Evolutionary conservation across 2,888 invertebrate genomes (phyloP).

Genomic region (Troides helena): DNA sequence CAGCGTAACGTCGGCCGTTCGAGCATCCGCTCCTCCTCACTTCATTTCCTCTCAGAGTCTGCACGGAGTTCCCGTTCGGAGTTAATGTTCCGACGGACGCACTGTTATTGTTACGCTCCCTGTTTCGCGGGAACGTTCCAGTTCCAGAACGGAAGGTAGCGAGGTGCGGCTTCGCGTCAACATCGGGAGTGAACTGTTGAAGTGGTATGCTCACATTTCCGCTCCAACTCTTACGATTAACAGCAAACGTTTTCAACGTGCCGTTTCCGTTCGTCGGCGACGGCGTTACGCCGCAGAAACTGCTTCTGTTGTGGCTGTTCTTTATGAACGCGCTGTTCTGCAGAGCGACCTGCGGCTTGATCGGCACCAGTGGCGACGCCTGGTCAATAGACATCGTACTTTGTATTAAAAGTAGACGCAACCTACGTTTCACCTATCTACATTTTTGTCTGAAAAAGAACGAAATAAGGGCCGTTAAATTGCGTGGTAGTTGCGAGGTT

Average conservation of each 20-base stretch:
- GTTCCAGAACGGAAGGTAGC: slow-evolving; percentile 76
- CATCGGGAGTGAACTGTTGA: slow-evolving; percentile 67
- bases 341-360: slow-evolving; percentile 72
- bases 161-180: slow-evolving; percentile 65
- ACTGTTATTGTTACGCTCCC: slow-evolving; percentile 74
- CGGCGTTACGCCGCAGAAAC: slow-evolving; percentile 75
- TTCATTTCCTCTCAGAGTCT: slow-evolving; percentile 76
- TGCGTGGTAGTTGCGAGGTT: slow-evolving; percentile 28
- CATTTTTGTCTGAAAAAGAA: slow-evolving; percentile 77
- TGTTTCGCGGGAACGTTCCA: slow-evolving; percentile 75
- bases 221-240: slow-evolving; percentile 79
- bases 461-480: slow-evolving; percentile 55
- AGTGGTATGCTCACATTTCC: slow-evolving; percentile 76
- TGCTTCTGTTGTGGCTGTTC: slow-evolving; percentile 78
- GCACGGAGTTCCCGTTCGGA: slow-evolving; percentile 74
- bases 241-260: slow-evolving; percentile 74
- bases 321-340: slow-evolving; percentile 76
- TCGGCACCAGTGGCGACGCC: slow-evolving; percentile 76
- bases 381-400: slow-evolving; percentile 78
- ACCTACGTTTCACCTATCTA: slow-evolving; percentile 67
- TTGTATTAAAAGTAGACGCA: slow-evolving; percentile 54
- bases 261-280: slow-evolving; percentile 71
- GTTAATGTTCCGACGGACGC: slow-evolving; percentile 75
- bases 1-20: slow-evolving; percentile 80
- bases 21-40: slow-evolving; percentile 75